These are phyloP conservation scores for Sandelia bainsii DNA, from an alignment of 2,797 vertebrate genomes.

Conservation along the genomic window DNA sequence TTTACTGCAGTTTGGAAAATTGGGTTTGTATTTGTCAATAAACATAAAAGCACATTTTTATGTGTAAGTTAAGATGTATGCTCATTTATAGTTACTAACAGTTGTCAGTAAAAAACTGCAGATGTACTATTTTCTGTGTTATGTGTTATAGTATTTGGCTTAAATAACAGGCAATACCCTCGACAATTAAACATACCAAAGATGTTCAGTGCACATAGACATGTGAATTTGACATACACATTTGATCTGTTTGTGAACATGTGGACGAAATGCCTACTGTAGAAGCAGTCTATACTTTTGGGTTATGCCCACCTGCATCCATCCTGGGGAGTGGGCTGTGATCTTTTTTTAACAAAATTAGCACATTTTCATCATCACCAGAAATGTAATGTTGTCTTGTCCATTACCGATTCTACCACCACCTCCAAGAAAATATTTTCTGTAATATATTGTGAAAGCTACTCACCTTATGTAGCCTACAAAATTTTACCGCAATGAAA, in stretches of 20 bases:
- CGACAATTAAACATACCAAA: background rate
- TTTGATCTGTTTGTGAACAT: background rate
- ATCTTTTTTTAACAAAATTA: background rate
- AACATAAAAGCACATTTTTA: too few species aligned
- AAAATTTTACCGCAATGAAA: slow-evolving; percentile 66
- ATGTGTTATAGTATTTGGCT: background rate
- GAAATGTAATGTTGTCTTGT: background rate
- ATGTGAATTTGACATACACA: background rate
- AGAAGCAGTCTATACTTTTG: background rate
- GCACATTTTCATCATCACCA: background rate
- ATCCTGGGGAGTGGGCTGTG: background rate
- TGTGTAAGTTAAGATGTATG: too few species aligned
- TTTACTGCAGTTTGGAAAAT: too few species aligned
- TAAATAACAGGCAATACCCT: background rate
- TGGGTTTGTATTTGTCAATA: too few species aligned
- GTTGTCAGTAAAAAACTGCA: background rate
- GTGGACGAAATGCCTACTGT: background rate
- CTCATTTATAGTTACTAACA: background rate
- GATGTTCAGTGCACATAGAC: too few species aligned
- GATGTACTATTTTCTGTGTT: background rate
- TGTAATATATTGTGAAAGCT: slow-evolving; percentile 30
- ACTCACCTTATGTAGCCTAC: slow-evolving; percentile 58
- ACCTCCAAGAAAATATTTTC: background rate
- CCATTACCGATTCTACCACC: background rate
- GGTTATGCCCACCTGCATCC: background rate